Evolutionary conservation across 92 coral and sea anemone species (phyloP).

Genomic region (Metridium senile): DNA sequence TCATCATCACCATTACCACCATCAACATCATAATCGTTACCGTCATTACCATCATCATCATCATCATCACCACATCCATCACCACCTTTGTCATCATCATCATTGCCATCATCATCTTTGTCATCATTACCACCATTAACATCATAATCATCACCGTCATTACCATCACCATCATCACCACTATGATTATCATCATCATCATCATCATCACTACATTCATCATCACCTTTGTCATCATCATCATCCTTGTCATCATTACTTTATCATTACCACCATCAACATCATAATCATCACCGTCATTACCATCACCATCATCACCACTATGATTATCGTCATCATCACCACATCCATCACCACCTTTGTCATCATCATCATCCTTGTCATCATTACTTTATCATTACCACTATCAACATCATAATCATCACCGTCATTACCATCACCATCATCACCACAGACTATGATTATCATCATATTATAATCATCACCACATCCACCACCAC

Average conservation of each 20-base stretch:
- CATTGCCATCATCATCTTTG: too few species aligned
- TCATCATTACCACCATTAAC: background rate
- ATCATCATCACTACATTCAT: background rate
- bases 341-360: background rate
- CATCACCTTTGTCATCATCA: background rate
- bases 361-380: background rate
- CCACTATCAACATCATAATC: background rate
- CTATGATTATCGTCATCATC: background rate
- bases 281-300: background rate
- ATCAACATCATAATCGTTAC: too few species aligned
- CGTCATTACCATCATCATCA: too few species aligned
- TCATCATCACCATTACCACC: too few species aligned
- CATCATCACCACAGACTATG: too few species aligned
- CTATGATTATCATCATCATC: background rate
- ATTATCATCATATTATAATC: too few species aligned
- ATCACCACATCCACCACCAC: too few species aligned
- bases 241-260: background rate
- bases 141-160: background rate
- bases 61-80: too few species aligned
- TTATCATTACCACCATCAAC: background rate
- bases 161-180: background rate
- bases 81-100: too few species aligned
- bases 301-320: background rate
- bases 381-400: background rate
- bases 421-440: background rate